These are phyloP conservation scores for Pelobates cultripes DNA, from an alignment of 2,797 vertebrate genomes.

Conservation along the genomic window DNA sequence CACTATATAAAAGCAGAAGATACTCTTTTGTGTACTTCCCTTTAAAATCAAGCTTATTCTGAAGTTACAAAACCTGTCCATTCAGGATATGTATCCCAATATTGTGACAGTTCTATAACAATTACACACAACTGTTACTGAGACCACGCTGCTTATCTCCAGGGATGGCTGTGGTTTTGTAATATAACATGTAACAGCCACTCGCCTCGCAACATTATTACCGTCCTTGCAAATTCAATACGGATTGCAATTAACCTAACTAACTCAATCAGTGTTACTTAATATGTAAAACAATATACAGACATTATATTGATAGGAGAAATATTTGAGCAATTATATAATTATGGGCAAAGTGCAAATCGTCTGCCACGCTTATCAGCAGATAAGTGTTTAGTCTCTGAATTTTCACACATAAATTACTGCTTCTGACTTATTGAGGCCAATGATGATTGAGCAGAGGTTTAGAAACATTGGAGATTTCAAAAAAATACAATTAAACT, in stretches of 20 bases:
- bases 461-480: constrained; percentile 13
- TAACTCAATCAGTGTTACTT: constrained; percentile 37
- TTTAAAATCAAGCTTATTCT: too few species aligned
- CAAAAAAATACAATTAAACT: background rate
- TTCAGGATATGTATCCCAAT: background rate
- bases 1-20: too few species aligned
- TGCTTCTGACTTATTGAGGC: constrained; percentile 45
- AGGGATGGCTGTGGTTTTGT: constrained; percentile 13
- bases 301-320: constrained; percentile 35
- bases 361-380: constrained; percentile 18
- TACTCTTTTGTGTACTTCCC: too few species aligned
- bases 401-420: constrained; percentile 35
- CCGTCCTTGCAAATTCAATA: constrained; percentile 25
- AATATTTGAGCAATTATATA: constrained; percentile 36
- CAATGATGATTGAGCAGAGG: constrained; percentile 39
- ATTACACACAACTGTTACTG: constrained; percentile 37
- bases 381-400: constrained; percentile 10
- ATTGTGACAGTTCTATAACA: constrained; percentile 11
- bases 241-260: constrained; percentile 17
- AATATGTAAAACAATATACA: constrained; percentile 38
- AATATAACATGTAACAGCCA: constrained; percentile 12
- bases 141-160: constrained; percentile 12
- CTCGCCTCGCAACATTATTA: constrained; percentile 13
- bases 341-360: constrained; percentile 48
- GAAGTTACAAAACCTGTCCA: too few species aligned